A percentile compares a stretch with the other conserved stretches of the same genome.
Conservation (phyloP, 1,140 invertebrate genomes). For the Anastatus disparis region DNA sequence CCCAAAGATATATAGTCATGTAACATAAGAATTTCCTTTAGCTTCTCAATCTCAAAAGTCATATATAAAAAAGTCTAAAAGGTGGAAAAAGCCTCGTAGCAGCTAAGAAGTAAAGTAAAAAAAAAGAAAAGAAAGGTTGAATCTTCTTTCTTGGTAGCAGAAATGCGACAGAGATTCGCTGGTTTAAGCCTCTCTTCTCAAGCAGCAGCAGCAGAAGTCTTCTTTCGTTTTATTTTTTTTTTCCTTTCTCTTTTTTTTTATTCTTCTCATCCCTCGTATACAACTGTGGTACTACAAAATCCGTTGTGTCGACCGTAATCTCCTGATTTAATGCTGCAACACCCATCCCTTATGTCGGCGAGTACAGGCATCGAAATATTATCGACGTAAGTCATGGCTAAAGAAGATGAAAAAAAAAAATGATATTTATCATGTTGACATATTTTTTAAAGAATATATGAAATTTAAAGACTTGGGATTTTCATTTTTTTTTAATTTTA, state of each 20-base stretch:
- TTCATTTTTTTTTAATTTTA: too few species aligned
- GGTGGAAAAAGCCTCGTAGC: not conserved
- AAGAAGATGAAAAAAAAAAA: not conserved
- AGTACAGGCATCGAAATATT: conserved; percentile 31
- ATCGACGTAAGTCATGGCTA: too few species aligned
- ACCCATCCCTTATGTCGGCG: not conserved
- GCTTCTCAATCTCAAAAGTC: too few species aligned
- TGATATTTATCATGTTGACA: not conserved
- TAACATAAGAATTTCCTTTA: too few species aligned
- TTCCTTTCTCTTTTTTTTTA: too few species aligned
- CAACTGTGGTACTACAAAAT: conserved; percentile 16
- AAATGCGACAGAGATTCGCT: conserved; percentile 26
- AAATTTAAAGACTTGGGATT: too few species aligned
- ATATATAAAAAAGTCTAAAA: not conserved
- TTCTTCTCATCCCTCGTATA: too few species aligned
- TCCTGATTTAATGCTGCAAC: conserved; percentile 33
- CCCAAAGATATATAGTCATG: too few species aligned
- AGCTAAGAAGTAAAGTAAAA: too few species aligned
- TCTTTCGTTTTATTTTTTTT: too few species aligned
- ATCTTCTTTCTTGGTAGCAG: not conserved
- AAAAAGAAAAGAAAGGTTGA: not conserved
- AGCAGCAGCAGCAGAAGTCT: not conserved
- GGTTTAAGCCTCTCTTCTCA: conserved; percentile 29
- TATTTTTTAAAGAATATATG: too few species aligned
- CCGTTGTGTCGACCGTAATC: conserved; percentile 34